Conservation (phyloP, 2,113 vertebrate genomes). For the Tupaia tana region DNA sequence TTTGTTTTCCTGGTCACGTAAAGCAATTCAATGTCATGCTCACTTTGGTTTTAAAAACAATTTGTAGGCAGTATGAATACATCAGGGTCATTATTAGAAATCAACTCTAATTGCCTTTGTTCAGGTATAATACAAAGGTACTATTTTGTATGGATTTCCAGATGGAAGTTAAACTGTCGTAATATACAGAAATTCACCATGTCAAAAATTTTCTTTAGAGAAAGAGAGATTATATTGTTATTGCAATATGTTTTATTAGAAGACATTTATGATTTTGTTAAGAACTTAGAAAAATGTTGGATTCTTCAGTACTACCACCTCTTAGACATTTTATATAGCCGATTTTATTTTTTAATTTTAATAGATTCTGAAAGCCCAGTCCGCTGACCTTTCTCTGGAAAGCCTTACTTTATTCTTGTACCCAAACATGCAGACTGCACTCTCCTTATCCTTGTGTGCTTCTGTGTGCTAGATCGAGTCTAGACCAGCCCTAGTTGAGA, state of each 20-base stretch:
- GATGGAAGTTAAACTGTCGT: conserved; percentile 49
- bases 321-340: background rate
- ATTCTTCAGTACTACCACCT: background rate
- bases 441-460: background rate
- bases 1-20: conserved; percentile 34
- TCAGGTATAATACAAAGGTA: conserved; percentile 52
- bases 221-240: conserved; percentile 12
- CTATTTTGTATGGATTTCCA: conserved; percentile 46
- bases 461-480: background rate
- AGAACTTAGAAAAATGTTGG: conserved; percentile 1
- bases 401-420: background rate
- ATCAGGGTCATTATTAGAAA: conserved; percentile 56
- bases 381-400: background rate
- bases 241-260: background rate
- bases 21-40: conserved; percentile 29
- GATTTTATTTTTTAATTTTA: background rate
- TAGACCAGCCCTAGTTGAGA: background rate
- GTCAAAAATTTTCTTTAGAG: conserved; percentile 40
- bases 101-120: conserved; percentile 21
- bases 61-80: background rate
- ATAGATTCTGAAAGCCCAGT: conserved; percentile 2
- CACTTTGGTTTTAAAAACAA: conserved; percentile 61
- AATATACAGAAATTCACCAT: conserved; percentile 50
- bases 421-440: background rate
- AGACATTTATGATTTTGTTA: background rate